Evolutionary conservation across 2,888 invertebrate species (phyloP).

Genomic region (Diadegma fenestrale): DNA sequence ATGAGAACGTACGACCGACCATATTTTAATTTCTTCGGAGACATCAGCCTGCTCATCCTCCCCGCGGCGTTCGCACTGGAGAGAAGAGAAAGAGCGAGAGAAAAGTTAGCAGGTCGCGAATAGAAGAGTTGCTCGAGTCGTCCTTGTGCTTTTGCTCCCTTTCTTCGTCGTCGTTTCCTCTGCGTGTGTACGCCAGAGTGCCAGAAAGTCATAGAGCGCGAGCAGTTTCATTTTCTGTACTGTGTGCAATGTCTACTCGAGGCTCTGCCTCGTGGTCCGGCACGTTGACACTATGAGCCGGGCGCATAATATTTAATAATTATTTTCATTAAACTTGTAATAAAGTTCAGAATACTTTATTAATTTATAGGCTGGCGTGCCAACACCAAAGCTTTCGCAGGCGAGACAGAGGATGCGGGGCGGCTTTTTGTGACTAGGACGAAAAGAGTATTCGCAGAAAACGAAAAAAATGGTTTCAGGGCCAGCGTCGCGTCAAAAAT

Average conservation of each 20-base stretch:
- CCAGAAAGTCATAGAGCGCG: constrained; percentile 49
- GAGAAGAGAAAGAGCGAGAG: constrained; percentile 2
- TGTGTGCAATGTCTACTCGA: constrained; percentile 51
- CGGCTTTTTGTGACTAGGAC: not conserved
- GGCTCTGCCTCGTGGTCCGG: constrained; percentile 35
- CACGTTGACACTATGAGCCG: constrained; percentile 80
- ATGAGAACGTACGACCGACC: constrained; percentile 84
- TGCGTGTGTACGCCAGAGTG: constrained; percentile 46
- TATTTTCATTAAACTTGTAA: constrained; percentile 85
- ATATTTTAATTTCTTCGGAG: constrained; percentile 84
- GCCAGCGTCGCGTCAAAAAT: not conserved
- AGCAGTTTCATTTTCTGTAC: constrained; percentile 35
- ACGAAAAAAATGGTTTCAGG: constrained; percentile 9
- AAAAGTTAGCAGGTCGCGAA: constrained; percentile 50
- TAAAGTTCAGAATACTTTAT: constrained; percentile 85
- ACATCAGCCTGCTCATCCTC: constrained; percentile 78
- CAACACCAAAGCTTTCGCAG: constrained; percentile 36
- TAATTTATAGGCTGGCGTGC: constrained; percentile 83
- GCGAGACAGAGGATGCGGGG: constrained; percentile 17
- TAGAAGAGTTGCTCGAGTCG: constrained; percentile 43
- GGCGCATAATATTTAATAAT: constrained; percentile 85
- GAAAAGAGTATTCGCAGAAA: not conserved
- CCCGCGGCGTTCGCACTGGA: constrained; percentile 65
- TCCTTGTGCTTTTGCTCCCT: constrained; percentile 56
- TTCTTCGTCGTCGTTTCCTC: constrained; percentile 66